A percentile compares a stretch with the other conserved stretches of the same genome.
Evolutionary conservation across 1,140 invertebrate genomes (phyloP).

Genomic region (Macrobrachium rosenbergii): DNA sequence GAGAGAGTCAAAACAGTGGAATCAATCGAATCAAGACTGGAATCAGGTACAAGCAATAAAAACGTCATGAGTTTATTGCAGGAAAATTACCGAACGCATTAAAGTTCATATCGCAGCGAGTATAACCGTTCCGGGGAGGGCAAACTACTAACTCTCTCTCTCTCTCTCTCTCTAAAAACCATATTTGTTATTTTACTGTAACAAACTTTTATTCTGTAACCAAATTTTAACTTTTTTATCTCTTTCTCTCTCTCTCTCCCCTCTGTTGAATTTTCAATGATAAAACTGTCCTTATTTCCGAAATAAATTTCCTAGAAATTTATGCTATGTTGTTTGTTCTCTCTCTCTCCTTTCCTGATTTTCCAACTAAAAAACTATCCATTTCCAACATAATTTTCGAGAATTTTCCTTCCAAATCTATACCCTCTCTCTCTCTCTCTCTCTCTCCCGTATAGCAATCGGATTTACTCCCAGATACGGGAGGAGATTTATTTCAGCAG

Average conservation of each 20-base stretch:
- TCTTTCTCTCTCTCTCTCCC: neutral
- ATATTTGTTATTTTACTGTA: constrained; percentile 1
- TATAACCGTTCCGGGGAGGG: too few species aligned
- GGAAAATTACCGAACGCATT: too few species aligned
- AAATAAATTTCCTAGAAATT: neutral
- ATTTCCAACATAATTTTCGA: too few species aligned
- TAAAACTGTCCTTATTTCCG: neutral
- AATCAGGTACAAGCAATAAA: neutral
- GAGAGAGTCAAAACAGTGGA: constrained; percentile 5
- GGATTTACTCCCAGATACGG: neutral
- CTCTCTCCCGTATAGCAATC: neutral
- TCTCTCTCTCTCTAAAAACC: too few species aligned
- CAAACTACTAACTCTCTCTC: neutral
- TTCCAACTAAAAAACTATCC: neutral
- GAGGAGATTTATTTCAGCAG: neutral
- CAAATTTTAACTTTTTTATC: too few species aligned
- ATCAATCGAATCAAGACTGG: neutral
- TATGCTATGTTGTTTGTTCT: too few species aligned
- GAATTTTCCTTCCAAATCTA: too few species aligned
- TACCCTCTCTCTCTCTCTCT: constrained; percentile 4
- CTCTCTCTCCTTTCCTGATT: neutral
- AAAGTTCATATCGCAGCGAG: neutral
- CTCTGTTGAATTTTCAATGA: neutral
- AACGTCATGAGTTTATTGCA: neutral
- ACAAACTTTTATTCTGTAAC: too few species aligned